Percentiles rank a stretch among this genome's conserved stretches.
These are phyloP conservation scores for Arctopsyche grandis DNA, from an alignment of 1,140 invertebrate species.

Conservation along the genomic window DNA sequence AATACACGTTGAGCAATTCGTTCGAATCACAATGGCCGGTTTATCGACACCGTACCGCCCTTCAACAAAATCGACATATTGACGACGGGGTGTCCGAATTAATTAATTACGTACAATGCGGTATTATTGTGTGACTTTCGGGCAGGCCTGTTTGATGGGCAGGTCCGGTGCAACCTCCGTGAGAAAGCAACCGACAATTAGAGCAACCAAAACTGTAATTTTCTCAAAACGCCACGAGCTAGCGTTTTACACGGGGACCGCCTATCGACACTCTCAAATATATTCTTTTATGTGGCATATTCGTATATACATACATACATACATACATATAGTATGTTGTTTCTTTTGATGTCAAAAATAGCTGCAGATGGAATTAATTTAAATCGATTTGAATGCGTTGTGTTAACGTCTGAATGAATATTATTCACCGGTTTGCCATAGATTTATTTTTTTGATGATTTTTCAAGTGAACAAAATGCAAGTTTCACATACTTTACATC, in stretches of 20 bases:
- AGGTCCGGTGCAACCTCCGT: slow-evolving; percentile 37
- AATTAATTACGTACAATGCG: background rate
- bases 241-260: background rate
- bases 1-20: slow-evolving; percentile 1
- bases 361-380: too few relatives aligned
- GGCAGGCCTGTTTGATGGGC: slow-evolving; percentile 24
- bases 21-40: background rate
- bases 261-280: background rate
- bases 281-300: too few relatives aligned
- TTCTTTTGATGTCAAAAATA: too few relatives aligned
- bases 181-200: slow-evolving; percentile 53
- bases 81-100: slow-evolving; percentile 39
- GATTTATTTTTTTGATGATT: too few relatives aligned
- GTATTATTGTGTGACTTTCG: background rate
- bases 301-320: too few relatives aligned
- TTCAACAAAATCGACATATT: slow-evolving; percentile 44
- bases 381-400: too few relatives aligned
- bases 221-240: slow-evolving; percentile 33
- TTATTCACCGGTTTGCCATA: too few relatives aligned
- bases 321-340: too few relatives aligned
- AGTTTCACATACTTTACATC: too few relatives aligned
- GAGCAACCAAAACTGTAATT: slow-evolving; percentile 51
- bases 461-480: too few relatives aligned
- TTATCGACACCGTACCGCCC: background rate
- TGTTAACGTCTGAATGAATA: too few relatives aligned